Evolutionary conservation across 2,113 vertebrate genomes (phyloP).

Genomic region (Psittacara wagleri): DNA sequence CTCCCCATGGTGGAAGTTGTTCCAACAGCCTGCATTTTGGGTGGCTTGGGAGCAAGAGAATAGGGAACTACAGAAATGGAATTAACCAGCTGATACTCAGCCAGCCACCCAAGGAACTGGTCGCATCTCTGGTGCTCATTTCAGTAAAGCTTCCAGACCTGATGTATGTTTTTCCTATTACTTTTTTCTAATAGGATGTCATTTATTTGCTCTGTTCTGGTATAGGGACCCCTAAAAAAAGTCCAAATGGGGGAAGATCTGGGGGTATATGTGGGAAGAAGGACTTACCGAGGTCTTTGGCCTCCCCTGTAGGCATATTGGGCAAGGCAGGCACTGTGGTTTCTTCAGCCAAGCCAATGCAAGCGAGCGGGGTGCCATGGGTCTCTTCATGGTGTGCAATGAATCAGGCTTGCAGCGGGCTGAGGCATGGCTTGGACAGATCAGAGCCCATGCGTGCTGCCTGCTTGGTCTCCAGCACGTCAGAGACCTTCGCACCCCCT

Average conservation of each 20-base stretch:
- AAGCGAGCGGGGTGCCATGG: constrained; percentile 56
- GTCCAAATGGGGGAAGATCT: neutral
- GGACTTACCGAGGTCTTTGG: neutral
- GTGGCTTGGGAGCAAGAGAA: neutral
- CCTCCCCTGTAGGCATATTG: constrained; percentile 12
- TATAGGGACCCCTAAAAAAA: neutral
- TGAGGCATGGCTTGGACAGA: constrained; percentile 12
- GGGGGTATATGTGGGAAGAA: neutral
- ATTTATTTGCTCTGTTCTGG: neutral
- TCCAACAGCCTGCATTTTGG: neutral
- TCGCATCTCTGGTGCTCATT: neutral
- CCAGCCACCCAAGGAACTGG: neutral
- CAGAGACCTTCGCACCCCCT: neutral
- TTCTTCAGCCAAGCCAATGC: constrained; percentile 66
- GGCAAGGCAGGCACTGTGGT: constrained; percentile 66
- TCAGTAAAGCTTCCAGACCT: neutral
- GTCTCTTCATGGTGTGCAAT: constrained; percentile 56
- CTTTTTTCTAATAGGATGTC: neutral
- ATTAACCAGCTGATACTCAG: neutral
- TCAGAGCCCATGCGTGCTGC: neutral
- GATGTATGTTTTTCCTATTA: neutral
- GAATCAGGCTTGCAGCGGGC: constrained; percentile 55
- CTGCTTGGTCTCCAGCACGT: neutral
- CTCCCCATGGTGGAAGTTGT: neutral
- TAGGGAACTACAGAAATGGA: neutral